A percentile compares a stretch with the other conserved stretches of the same genome.
These are phyloP conservation scores for Periparus ater DNA, from an alignment of 2,797 vertebrate species.

Conservation along the genomic window DNA sequence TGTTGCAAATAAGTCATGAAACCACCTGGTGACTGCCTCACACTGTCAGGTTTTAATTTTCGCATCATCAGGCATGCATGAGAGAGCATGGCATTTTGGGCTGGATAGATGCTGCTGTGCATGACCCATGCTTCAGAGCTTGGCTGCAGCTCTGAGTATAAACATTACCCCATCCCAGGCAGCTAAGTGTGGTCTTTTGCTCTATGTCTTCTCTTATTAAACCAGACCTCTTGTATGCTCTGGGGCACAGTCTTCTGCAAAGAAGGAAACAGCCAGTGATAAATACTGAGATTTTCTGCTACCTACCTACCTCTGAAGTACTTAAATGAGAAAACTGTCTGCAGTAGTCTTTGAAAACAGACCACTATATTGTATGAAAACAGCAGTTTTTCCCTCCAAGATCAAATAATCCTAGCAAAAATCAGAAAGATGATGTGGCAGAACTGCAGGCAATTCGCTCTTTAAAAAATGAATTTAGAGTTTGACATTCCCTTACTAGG, in stretches of 20 bases:
- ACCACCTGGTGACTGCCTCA: neutral
- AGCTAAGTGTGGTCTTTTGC: neutral
- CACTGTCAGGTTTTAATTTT: neutral
- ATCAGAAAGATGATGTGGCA: neutral
- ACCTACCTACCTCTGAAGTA: neutral
- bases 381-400: neutral
- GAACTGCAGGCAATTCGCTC: neutral
- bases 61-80: neutral
- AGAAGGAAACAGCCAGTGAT: neutral
- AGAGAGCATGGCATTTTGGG: neutral
- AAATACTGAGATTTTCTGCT: neutral
- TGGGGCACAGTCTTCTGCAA: neutral
- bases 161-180: neutral
- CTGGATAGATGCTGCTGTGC: neutral
- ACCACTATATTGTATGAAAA: fast-evolving
- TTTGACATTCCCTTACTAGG: neutral
- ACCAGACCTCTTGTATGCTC: neutral
- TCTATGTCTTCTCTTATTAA: neutral
- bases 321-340: neutral
- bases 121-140: neutral
- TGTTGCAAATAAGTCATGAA: neutral
- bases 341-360: neutral
- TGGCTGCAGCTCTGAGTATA: neutral
- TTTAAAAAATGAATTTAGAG: neutral
- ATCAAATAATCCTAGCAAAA: neutral